Evolutionary conservation across 2,113 vertebrate species (phyloP).

Genomic region (Indicator indicator): DNA sequence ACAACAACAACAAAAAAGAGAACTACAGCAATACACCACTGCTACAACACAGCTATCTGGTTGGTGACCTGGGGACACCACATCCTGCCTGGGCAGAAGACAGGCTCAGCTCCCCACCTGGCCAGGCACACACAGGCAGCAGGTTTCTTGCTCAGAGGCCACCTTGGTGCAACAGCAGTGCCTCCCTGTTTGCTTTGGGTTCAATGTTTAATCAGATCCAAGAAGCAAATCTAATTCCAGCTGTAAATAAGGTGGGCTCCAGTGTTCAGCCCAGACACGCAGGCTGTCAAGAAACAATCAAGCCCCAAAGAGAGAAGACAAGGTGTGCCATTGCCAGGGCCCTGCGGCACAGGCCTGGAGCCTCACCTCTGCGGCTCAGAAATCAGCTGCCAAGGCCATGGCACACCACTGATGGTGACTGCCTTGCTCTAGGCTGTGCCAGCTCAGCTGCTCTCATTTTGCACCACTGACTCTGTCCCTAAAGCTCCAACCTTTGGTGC

Average conservation of each 20-base stretch:
- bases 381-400: background rate
- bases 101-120: background rate
- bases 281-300: background rate
- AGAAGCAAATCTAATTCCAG: background rate
- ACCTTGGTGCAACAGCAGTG: background rate
- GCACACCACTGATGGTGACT: background rate
- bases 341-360: background rate
- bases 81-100: background rate
- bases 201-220: constrained; percentile 45
- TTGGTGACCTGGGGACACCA: background rate
- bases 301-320: background rate
- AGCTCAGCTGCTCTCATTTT: background rate
- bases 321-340: background rate
- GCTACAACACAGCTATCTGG: background rate
- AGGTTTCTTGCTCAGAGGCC: background rate
- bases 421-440: background rate
- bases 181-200: constrained; percentile 11
- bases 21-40: background rate
- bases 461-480: background rate
- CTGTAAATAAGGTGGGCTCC: background rate
- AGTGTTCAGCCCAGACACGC: rapidly evolving
- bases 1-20: background rate
- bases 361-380: background rate
- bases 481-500: background rate
- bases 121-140: background rate